Evolutionary conservation across 1,140 invertebrate species (phyloP), one percentile per base, ranked within the genome.

Genomic region (Myzus persicae): DNA sequence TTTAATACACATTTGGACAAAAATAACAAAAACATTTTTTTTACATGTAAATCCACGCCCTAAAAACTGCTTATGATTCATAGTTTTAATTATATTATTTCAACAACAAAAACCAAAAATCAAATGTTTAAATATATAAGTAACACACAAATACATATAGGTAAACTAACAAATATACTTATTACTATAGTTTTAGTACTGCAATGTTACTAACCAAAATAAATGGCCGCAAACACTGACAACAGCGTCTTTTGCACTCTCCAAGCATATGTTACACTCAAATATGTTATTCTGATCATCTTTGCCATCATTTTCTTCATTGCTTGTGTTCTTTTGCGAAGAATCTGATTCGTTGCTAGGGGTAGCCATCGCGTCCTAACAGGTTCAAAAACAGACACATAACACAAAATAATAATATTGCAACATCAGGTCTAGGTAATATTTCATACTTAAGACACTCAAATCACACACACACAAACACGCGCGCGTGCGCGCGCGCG

Each of bases 151-250:
- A 54, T 54, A 54, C 26, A 51, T 20, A 22, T 51, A 44, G 42
- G 42, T 51, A 9, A 67, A 3, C 59, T 14, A 31, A n/a, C 9
- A 67, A 14, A 67, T 31, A 4, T 11, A 67, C 9, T 67, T 67
- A 4, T 31, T 9, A 59, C 6, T 31, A 84, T 42, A 85, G 11
- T 85, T 85, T 38, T 40, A 1, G 38, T 93, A 42, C 20, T 67
- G 6, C 24, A 85, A 42, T 20, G 82, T 22, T 93, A 90, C 95
- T 95, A 95, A 98, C 98, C 99, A 99, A 96, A 99, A 99, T 88
- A 99, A 96, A 96, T 99, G 99, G 22, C 99, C 99, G 95, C 99
- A 99, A 96, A 99, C 97, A 95, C 98, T 99, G 94, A 99, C 98
- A 93, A 99, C 99, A 42, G 99, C 98, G 97, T 99, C 98, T 95